Conservation (phyloP, 2,888 invertebrate genomes). For the Ectobius pallidus region DNA sequence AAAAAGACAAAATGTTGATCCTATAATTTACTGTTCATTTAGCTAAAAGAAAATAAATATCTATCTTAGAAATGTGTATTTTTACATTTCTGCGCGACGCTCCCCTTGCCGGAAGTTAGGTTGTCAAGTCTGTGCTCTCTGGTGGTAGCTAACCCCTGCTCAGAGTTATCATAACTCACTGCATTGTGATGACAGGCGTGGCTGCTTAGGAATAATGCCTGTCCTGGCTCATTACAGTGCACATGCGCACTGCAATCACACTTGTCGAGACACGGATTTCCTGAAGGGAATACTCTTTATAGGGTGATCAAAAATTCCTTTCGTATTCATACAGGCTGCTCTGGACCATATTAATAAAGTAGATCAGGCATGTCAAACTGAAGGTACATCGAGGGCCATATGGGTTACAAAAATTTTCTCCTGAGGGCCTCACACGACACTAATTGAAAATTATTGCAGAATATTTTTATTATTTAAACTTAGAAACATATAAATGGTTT, state of each 20-base stretch:
- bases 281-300: background rate
- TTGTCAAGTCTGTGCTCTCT: too few relatives aligned
- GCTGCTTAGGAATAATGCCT: background rate
- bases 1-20: too few relatives aligned
- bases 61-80: background rate
- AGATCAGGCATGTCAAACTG: too few relatives aligned
- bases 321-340: too few relatives aligned
- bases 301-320: too few relatives aligned
- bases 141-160: background rate
- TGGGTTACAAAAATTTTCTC: too few relatives aligned
- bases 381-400: too few relatives aligned
- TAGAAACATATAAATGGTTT: too few relatives aligned
- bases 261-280: background rate
- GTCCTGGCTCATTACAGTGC: background rate
- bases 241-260: background rate
- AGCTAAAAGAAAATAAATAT: slow-evolving; percentile 12
- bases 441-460: too few relatives aligned
- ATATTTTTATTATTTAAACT: too few relatives aligned
- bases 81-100: background rate
- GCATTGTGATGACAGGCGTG: background rate
- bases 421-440: too few relatives aligned
- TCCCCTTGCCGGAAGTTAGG: background rate
- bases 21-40: slow-evolving; percentile 25
- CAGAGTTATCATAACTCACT: slow-evolving; percentile 13
- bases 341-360: too few relatives aligned